phyloP scores from a whole-genome alignment of 2,797 vertebrate genomes.

The Acrossocheilus fasciatus region DNA sequence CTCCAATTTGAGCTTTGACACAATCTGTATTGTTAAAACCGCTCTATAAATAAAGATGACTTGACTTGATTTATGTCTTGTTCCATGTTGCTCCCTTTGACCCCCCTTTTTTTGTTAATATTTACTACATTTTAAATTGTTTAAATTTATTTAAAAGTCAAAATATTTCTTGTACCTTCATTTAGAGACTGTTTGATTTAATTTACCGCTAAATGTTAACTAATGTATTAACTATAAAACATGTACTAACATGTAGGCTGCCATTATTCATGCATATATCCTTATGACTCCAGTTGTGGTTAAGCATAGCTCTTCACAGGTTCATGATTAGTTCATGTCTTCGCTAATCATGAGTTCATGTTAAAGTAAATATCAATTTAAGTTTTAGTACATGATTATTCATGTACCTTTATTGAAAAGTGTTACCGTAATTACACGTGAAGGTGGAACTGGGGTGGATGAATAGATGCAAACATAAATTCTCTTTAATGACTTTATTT shows the following conservation, averaged over 20 bases:
- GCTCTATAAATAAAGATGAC: no score
- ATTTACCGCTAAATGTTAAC: background rate
- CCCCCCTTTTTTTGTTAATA: no score
- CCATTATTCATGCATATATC: background rate
- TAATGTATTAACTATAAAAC: background rate
- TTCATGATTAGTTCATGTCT: no score
- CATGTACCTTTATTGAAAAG: background rate
- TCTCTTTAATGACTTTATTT: background rate
- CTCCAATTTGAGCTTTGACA: no score
- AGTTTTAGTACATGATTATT: background rate
- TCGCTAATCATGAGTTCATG: background rate
- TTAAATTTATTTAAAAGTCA: background rate
- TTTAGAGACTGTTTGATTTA: background rate
- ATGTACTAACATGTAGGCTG: background rate
- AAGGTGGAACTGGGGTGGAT: background rate
- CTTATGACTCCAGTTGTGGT: background rate
- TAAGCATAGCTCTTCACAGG: background rate
- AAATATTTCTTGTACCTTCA: background rate
- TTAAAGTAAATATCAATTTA: background rate
- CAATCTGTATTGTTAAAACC: no score
- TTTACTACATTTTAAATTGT: no score
- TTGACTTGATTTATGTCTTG: no score
- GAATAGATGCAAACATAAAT: background rate
- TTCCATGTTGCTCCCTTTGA: no score
- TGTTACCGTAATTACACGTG: background rate